A percentile compares a stretch with the other conserved stretches of the same genome.
Evolutionary conservation across 1,140 invertebrate genomes (phyloP).

Genomic region (Chionoecetes opilio): DNA sequence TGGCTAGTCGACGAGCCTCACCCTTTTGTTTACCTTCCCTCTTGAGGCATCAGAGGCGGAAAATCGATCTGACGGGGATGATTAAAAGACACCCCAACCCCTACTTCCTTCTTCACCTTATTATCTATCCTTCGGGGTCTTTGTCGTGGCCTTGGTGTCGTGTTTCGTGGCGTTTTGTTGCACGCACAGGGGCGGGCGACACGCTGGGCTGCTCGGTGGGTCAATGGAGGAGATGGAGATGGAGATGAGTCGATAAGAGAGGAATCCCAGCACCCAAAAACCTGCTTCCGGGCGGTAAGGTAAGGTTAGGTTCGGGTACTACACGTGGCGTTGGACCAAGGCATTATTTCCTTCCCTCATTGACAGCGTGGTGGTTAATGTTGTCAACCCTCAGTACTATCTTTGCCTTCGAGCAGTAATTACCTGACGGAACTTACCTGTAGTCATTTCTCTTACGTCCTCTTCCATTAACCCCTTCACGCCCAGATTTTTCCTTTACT

Average conservation of each 20-base stretch:
- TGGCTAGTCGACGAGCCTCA: background rate
- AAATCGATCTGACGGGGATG: constrained; percentile 5
- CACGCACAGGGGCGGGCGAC: constrained; percentile 22
- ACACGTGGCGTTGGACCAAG: background rate
- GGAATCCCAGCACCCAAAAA: background rate
- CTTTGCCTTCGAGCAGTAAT: no score
- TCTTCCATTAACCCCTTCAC: no score
- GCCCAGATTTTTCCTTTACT: no score
- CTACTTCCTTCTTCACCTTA: no score
- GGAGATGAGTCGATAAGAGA: background rate
- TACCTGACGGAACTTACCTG: no score
- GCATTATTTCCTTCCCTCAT: background rate
- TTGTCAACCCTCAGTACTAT: no score
- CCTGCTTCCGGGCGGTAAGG: background rate
- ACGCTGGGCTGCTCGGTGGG: background rate
- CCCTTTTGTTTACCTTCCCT: constrained; percentile 28
- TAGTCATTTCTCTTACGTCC: no score
- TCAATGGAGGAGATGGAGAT: background rate
- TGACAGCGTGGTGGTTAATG: background rate
- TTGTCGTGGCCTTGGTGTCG: background rate
- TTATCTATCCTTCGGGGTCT: background rate
- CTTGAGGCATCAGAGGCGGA: background rate
- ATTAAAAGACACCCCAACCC: background rate
- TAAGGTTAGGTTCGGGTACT: no score
- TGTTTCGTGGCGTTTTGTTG: background rate